These are phyloP conservation scores for Peromyscus californicus DNA, from an alignment of 2,113 vertebrate species.

Conservation along the genomic window DNA sequence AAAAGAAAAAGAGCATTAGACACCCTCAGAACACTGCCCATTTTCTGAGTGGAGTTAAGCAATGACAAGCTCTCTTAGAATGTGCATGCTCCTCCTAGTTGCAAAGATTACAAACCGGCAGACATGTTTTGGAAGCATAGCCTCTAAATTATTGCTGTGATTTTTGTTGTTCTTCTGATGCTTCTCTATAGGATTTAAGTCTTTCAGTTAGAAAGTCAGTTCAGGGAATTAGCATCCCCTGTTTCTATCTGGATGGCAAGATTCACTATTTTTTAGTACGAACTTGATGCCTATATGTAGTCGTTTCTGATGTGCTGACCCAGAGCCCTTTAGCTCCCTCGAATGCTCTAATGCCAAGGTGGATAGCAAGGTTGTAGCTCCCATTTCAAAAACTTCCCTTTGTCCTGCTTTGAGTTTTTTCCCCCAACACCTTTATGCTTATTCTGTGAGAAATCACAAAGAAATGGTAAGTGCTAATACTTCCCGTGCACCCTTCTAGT, in stretches of 20 bases:
- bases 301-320: neutral
- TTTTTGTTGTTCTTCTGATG: neutral
- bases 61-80: neutral
- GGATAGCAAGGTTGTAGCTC: neutral
- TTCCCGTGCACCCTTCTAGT: fast-evolving
- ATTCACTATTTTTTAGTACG: neutral
- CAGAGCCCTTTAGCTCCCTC: neutral
- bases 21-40: neutral
- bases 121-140: neutral
- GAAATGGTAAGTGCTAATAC: neutral
- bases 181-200: neutral
- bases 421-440: neutral
- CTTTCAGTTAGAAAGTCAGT: too few relatives aligned
- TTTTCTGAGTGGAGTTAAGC: neutral
- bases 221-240: neutral
- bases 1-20: neutral
- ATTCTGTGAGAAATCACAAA: neutral
- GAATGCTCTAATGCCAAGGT: neutral
- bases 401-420: neutral
- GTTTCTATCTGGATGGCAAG: neutral
- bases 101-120: neutral
- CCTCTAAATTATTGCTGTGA: neutral
- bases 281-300: neutral
- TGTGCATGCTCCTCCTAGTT: neutral
- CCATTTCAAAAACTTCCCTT: neutral